Percentiles rank a stretch among this genome's conserved stretches.
phyloP scores from a whole-genome alignment of 1,140 invertebrate genomes.

The Monochamus saltuarius region DNA sequence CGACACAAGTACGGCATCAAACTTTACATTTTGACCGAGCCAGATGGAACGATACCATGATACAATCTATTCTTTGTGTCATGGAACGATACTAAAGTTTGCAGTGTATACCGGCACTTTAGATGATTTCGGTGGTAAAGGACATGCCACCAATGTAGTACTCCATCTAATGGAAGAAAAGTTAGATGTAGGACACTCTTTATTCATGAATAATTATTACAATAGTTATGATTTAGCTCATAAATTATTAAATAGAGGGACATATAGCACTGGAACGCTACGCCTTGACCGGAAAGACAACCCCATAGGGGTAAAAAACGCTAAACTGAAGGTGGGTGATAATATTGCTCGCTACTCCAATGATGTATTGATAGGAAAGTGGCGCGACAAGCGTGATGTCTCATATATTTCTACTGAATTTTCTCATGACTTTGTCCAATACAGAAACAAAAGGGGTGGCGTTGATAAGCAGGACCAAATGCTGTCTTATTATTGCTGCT shows the following conservation, averaged over 20 bases:
- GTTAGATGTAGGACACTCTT: conserved; percentile 45
- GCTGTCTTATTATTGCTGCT: no score
- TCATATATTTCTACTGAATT: conserved; percentile 36
- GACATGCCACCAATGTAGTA: conserved; percentile 28
- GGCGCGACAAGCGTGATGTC: conserved; percentile 45
- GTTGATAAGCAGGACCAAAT: no score
- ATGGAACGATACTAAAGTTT: no score
- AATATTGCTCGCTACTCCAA: conserved; percentile 40
- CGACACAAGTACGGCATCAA: conserved; percentile 23
- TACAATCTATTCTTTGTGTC: no score
- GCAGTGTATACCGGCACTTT: conserved; percentile 20
- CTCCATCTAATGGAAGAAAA: conserved; percentile 30
- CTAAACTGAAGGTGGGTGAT: conserved; percentile 46
- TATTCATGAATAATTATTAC: conserved; percentile 54
- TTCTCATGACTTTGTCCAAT: no score
- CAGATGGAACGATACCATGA: conserved; percentile 18
- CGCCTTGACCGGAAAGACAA: conserved; percentile 31
- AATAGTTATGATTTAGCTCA: conserved; percentile 46
- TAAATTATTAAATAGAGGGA: conserved; percentile 43
- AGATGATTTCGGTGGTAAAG: conserved; percentile 23
- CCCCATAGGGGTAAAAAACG: conserved; percentile 27
- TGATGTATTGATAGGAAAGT: conserved; percentile 44
- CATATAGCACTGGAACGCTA: conserved; percentile 46
- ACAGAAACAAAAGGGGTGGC: no score
- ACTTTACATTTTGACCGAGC: conserved; percentile 26